Base-by-base conservation (phyloP, 2,888 invertebrate genomes). In the Physocephala rufipes region DNA sequence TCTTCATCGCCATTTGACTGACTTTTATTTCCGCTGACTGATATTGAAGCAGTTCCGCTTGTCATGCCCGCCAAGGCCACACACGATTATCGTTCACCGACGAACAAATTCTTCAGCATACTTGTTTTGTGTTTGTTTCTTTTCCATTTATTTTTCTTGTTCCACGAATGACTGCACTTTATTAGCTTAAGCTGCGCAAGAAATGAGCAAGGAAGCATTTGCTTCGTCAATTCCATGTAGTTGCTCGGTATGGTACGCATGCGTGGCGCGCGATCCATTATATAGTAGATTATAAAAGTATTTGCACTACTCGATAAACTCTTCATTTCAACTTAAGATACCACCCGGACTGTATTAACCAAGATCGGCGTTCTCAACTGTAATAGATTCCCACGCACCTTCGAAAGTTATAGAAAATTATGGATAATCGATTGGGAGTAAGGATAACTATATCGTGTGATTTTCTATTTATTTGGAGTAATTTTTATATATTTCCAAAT, bases 261-360 rank as follows among this genome's bases (percentile, higher is more conserved):
- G 45, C 64, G 67, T 47, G 59, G 65, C 58, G 59, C 51, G 45
- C 63, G 49, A 21, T 16, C 59, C n/a, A n/a, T n/a, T n/a, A n/a
- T n/a, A n/a, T n/a, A 70, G 76, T 73, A 78, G 73, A 74, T 73
- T 80, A 81, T 81, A 81, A 81, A 81, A 80, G 74, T 77, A 76
- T 78, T 80, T 78, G 76, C 26, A 16, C 43, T 70, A 70, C 26
- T n/a, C 67, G 73, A 74, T 74, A 63, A 73, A 79, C 73, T 76
- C 77, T 78, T 78, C 81, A 81, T 77, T 80, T 73, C 73, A 68
- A 70, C 74, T 74, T 74, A 67, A 74, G 73, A 75, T 59, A 74
- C 15, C 58, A 21, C 36, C 71, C 73, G 66, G 47, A 55, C 45
- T 21, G 51, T 24, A 16, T 15, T n/a, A 24, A 16, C 58, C 59